These are phyloP conservation scores for Ceratina calcarata DNA, from an alignment of 1,140 invertebrate genomes.

Conservation along the genomic window DNA sequence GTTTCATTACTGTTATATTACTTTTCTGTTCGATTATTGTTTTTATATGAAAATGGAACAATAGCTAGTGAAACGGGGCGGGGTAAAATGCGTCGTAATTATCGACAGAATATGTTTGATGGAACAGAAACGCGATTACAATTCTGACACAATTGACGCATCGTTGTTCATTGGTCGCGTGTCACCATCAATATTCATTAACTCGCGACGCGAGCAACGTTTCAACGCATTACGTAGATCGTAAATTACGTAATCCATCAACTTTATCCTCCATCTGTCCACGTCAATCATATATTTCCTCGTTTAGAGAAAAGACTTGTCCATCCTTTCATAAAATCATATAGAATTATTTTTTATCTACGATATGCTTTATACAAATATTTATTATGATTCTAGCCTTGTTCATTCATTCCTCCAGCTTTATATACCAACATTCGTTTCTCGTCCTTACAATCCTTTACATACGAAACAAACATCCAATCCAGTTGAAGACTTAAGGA, in stretches of 20 bases:
- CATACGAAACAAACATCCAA: no score
- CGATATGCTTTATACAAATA: no score
- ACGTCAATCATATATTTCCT: background rate
- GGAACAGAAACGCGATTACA: slow-evolving; percentile 6
- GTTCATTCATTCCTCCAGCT: no score
- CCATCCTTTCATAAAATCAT: background rate
- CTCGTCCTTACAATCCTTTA: no score
- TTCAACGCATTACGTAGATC: slow-evolving; percentile 17
- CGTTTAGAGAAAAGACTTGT: background rate
- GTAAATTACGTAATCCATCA: slow-evolving; percentile 17
- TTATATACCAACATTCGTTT: no score
- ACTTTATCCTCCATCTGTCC: slow-evolving; percentile 14
- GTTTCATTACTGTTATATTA: no score
- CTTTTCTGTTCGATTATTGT: no score
- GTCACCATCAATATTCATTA: slow-evolving; percentile 29
- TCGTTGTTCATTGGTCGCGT: slow-evolving; percentile 1
- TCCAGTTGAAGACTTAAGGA: no score
- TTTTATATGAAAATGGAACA: no score
- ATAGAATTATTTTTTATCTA: no score
- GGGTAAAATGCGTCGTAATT: background rate
- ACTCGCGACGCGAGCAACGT: slow-evolving; percentile 2
- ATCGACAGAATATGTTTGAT: background rate
- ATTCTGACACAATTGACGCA: background rate
- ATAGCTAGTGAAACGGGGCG: no score
- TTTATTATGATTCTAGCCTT: no score